Percentiles rank a stretch among this genome's conserved stretches.
Conservation (phyloP, 2,797 vertebrate species). For the Macroramphosus scolopax region DNA sequence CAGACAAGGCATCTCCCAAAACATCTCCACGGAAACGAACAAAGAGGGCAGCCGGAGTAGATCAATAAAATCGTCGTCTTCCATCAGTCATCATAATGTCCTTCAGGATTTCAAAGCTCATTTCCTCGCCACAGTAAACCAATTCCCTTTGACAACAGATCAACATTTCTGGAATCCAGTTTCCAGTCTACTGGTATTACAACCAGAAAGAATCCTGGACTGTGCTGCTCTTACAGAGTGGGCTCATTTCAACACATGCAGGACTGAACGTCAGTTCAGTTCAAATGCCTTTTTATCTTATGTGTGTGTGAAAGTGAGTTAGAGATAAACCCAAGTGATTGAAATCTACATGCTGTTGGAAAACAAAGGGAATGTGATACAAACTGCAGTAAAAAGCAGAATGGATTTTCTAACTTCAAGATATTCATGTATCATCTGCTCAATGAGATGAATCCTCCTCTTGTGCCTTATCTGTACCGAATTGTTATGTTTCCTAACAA, state of each 20-base stretch:
- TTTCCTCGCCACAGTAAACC: slow-evolving; percentile 28
- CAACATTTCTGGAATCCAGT: slow-evolving; percentile 16
- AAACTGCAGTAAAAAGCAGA: neutral
- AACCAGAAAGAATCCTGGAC: slow-evolving; percentile 25
- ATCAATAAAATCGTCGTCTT: slow-evolving; percentile 57
- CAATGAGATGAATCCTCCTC: neutral
- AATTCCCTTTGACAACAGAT: slow-evolving; percentile 21
- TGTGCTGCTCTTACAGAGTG: slow-evolving; percentile 13
- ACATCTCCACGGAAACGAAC: slow-evolving; percentile 75
- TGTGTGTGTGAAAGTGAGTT: slow-evolving; percentile 15
- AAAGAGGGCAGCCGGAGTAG: slow-evolving; percentile 72
- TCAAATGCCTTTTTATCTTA: slow-evolving; percentile 19
- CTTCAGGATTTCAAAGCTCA: slow-evolving; percentile 33
- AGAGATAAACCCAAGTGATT: slow-evolving; percentile 19
- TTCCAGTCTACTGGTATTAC: slow-evolving; percentile 21
- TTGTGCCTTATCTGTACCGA: slow-evolving; percentile 44
- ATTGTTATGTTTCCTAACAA: too few species aligned
- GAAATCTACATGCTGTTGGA: neutral
- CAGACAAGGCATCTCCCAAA: slow-evolving; percentile 76
- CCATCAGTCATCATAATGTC: slow-evolving; percentile 26
- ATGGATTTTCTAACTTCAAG: slow-evolving; percentile 13
- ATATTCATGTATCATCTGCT: slow-evolving; percentile 1
- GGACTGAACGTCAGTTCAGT: slow-evolving; percentile 20
- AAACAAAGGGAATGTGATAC: slow-evolving; percentile 1
- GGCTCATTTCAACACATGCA: too few species aligned